phyloP scores from a whole-genome alignment of 2,888 invertebrate species.

The Julus scandinavius region DNA sequence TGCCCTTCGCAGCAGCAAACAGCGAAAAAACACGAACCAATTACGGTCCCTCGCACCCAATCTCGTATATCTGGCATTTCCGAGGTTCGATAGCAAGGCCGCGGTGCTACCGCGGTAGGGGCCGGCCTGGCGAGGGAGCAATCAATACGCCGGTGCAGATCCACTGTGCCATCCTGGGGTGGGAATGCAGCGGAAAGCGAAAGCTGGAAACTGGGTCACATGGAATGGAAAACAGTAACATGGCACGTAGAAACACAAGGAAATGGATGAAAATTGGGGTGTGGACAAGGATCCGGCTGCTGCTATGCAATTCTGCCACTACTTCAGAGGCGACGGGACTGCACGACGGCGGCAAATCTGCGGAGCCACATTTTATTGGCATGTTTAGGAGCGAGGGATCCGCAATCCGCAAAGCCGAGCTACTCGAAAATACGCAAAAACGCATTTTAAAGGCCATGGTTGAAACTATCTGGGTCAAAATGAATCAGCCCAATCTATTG shows the following conservation, averaged over 20 bases:
- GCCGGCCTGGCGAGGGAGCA: not conserved
- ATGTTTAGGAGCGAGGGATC: not conserved
- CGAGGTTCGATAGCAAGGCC: not conserved
- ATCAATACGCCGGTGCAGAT: not conserved
- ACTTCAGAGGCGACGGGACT: not conserved
- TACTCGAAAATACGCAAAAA: not conserved
- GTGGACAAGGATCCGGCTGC: not conserved
- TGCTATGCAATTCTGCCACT: not conserved
- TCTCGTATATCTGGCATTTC: not conserved
- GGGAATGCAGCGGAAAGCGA: not conserved
- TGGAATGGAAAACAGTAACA: conserved; percentile 23
- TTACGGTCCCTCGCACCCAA: conserved; percentile 25
- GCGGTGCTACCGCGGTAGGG: conserved; percentile 5
- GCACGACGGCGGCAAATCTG: not conserved
- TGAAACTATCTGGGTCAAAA: not conserved
- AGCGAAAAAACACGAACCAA: not conserved
- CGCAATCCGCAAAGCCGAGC: not conserved
- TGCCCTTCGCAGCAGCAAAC: not conserved
- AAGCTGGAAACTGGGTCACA: conserved; percentile 21
- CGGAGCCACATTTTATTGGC: not conserved
- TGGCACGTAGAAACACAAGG: not conserved
- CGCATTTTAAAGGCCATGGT: not conserved
- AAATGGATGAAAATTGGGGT: not conserved
- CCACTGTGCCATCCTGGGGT: conserved; percentile 14
- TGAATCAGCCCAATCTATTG: too few species aligned